phyloP scores from a whole-genome alignment of 2,113 vertebrate species.

The Calonectris borealis region DNA sequence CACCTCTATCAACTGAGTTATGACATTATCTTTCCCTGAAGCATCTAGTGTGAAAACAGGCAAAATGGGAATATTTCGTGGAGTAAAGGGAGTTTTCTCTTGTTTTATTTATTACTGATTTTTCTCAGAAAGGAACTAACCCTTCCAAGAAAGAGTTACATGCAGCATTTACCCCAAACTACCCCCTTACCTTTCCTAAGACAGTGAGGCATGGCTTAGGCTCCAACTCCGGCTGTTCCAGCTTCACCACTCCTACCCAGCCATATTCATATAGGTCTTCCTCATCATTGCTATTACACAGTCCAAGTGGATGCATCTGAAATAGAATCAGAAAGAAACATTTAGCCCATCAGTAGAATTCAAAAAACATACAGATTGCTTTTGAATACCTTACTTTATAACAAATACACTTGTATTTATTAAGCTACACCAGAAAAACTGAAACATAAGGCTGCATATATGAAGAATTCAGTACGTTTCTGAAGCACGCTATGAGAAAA shows the following conservation, averaged over 20 bases:
- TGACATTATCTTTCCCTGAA: neutral
- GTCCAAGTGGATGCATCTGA: slow-evolving; percentile 97
- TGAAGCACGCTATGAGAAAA: neutral
- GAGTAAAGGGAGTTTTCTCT: neutral
- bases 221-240: slow-evolving; percentile 95
- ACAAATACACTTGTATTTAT: neutral
- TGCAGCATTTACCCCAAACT: neutral
- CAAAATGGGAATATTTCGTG: neutral
- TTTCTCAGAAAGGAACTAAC: neutral
- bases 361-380: neutral
- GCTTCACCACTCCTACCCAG: slow-evolving; percentile 99
- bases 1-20: neutral
- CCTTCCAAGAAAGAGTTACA: neutral
- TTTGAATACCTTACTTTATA: neutral
- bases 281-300: slow-evolving; percentile 97
- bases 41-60: neutral
- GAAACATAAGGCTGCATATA: neutral
- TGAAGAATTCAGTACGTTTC: neutral
- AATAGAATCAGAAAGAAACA: slow-evolving; percentile 10
- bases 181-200: slow-evolving; percentile 88
- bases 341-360: neutral
- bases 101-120: neutral
- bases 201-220: slow-evolving; percentile 96
- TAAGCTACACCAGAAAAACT: neutral
- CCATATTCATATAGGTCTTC: slow-evolving; percentile 97